Conservation (phyloP, 1,140 invertebrate genomes). For the Galendromus occidentalis region DNA sequence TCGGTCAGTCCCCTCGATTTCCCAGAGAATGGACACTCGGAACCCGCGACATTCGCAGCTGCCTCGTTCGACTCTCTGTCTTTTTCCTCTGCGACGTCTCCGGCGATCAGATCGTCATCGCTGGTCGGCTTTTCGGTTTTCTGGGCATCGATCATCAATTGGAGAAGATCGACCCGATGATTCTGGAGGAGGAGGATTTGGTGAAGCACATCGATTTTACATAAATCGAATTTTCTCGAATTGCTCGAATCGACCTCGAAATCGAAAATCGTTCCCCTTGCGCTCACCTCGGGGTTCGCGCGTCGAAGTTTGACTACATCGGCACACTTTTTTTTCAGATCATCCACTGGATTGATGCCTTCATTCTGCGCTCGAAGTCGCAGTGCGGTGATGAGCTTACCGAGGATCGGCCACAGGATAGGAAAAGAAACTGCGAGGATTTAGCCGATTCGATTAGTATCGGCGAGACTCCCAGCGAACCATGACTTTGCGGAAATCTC, state of each 20-base stretch:
- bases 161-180: not conserved
- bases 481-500: no score
- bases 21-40: not conserved
- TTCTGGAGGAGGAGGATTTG: not conserved
- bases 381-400: not conserved
- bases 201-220: not conserved
- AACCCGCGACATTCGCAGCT: not conserved
- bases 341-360: not conserved
- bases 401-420: not conserved
- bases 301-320: not conserved
- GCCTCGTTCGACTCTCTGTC: not conserved
- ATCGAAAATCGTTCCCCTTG: not conserved
- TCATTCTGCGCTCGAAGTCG: not conserved
- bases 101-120: not conserved
- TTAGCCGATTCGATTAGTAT: not conserved
- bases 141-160: slow-evolving; percentile 5
- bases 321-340: not conserved
- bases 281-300: not conserved
- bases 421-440: not conserved
- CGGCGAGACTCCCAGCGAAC: no score
- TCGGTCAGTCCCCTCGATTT: slow-evolving; percentile 4
- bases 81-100: not conserved
- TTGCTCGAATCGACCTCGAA: not conserved
- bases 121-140: not conserved
- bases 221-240: not conserved